Percentiles rank a stretch among this genome's conserved stretches.
Evolutionary conservation across 2,113 vertebrate species (phyloP).

Genomic region (Campylomormyrus tamandua): DNA sequence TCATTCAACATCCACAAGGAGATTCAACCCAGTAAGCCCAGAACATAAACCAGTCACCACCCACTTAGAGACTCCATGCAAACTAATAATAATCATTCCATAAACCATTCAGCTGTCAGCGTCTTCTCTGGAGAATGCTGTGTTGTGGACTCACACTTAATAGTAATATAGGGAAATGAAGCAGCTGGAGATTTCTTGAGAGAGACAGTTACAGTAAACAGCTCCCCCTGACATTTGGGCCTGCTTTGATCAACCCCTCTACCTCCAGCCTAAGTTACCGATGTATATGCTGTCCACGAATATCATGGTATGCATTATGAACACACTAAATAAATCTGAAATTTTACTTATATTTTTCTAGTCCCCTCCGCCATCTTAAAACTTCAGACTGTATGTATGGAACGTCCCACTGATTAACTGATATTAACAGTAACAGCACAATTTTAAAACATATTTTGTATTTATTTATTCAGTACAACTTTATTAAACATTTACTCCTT

Average conservation of each 20-base stretch:
- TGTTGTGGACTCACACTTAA: neutral
- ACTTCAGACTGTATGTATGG: neutral
- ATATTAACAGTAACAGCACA: neutral
- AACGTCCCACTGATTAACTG: neutral
- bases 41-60: neutral
- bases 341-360: too few species aligned
- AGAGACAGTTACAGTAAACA: neutral
- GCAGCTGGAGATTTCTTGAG: neutral
- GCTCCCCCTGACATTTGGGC: neutral
- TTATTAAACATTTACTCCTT: constrained; percentile 19
- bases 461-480: constrained; percentile 13
- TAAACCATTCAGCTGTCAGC: too few species aligned
- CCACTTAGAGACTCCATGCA: neutral
- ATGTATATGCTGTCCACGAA: too few species aligned
- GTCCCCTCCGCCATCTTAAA: neutral
- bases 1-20: neutral
- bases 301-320: too few species aligned
- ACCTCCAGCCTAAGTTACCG: too few species aligned
- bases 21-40: neutral
- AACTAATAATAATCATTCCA: too few species aligned
- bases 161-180: neutral
- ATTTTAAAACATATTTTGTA: neutral
- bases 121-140: too few species aligned
- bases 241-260: too few species aligned
- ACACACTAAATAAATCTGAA: too few species aligned